Evolutionary conservation across 2,888 invertebrate genomes (phyloP).

Genomic region (Latrodectus elegans): DNA sequence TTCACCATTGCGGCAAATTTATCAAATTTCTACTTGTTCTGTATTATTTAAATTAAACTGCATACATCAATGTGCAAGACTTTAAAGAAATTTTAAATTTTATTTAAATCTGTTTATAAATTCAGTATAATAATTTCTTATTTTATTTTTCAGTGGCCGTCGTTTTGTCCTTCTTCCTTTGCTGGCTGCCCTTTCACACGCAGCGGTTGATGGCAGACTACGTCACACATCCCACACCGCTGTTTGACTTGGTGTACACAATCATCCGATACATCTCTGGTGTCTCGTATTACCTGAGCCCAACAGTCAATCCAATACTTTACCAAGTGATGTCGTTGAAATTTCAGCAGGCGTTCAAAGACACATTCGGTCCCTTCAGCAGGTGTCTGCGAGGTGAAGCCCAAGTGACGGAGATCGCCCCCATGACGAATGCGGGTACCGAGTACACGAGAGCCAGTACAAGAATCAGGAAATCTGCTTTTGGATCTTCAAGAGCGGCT

Average conservation of each 20-base stretch:
- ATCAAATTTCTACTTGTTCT: too few species aligned
- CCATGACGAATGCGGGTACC: conserved; percentile 1
- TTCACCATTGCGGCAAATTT: too few species aligned
- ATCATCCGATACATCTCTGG: conserved; percentile 88
- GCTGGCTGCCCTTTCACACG: conserved; percentile 94
- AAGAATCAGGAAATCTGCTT: conserved; percentile 1
- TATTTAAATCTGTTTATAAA: too few species aligned
- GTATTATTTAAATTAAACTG: too few species aligned
- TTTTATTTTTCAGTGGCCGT: conserved; percentile 76
- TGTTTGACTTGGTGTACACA: conserved; percentile 78
- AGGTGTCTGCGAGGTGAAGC: conserved; percentile 39
- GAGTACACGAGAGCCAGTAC: conserved; percentile 25
- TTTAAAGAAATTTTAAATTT: too few species aligned
- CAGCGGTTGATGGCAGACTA: conserved; percentile 79
- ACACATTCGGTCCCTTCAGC: conserved; percentile 73
- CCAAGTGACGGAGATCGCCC: conserved; percentile 10
- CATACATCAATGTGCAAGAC: too few species aligned
- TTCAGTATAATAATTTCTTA: neutral
- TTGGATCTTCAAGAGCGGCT: conserved; percentile 24
- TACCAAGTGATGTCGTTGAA: conserved; percentile 92
- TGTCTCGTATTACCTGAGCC: conserved; percentile 91
- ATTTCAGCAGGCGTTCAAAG: conserved; percentile 94
- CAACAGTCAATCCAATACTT: conserved; percentile 92
- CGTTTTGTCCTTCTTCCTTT: conserved; percentile 88
- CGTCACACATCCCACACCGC: conserved; percentile 74